A percentile compares a stretch with the other conserved stretches of the same genome.
Evolutionary conservation across 2,797 vertebrate species (phyloP).

Genomic region (Discoglossus pictus): DNA sequence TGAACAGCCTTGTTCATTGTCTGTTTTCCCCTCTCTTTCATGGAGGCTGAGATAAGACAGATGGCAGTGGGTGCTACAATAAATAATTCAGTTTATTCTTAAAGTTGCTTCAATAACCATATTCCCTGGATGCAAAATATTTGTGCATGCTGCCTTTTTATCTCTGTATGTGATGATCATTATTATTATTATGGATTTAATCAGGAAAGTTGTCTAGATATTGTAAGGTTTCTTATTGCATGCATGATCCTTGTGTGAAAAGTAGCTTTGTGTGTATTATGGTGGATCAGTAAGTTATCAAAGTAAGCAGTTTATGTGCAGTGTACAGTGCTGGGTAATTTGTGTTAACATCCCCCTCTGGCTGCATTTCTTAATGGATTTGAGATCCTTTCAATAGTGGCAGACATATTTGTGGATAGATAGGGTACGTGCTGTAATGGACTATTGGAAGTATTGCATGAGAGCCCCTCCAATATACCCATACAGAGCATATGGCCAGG

Average conservation of each 20-base stretch:
- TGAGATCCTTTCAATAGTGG: not conserved
- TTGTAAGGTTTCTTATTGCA: too few relatives aligned
- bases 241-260: not conserved
- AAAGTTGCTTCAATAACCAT: conserved; percentile 29
- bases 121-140: too few relatives aligned
- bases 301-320: conserved; percentile 26
- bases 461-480: conserved; percentile 1
- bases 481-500: conserved; percentile 36
- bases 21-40: not conserved
- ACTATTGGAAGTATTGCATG: conserved; percentile 11
- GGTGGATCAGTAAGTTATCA: conserved; percentile 21
- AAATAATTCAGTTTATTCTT: conserved; percentile 37
- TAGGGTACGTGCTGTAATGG: not conserved
- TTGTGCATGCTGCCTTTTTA: too few relatives aligned
- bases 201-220: too few relatives aligned
- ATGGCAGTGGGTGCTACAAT: conserved; percentile 32
- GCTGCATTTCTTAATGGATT: conserved; percentile 1
- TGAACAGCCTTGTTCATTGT: conserved; percentile 20
- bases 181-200: too few relatives aligned
- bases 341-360: not conserved
- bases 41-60: conserved; percentile 17
- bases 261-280: conserved; percentile 3
- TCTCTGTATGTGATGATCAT: too few relatives aligned
- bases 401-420: conserved; percentile 10
- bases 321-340: conserved; percentile 17